Evolutionary conservation across 2,797 vertebrate genomes (phyloP).

Genomic region (Novumbra hubbsi): DNA sequence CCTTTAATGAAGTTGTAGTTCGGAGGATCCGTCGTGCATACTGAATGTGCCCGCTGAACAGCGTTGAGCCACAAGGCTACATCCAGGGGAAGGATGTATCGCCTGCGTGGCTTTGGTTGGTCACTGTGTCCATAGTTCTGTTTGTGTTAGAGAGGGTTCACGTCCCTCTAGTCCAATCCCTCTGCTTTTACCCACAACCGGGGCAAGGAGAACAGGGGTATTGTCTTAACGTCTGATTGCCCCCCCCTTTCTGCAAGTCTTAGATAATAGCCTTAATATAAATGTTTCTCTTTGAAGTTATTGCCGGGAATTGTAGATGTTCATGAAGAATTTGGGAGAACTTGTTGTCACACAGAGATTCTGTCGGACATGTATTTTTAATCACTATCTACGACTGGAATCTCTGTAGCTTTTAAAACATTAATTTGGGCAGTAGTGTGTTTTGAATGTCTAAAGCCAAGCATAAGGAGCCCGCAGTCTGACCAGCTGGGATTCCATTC

Average conservation of each 20-base stretch:
- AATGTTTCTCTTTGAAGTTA: constrained; percentile 63
- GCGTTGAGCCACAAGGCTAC: too few species aligned
- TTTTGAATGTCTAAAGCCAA: constrained; percentile 63
- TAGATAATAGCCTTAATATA: constrained; percentile 73
- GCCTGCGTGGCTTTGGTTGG: too few species aligned
- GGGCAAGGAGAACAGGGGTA: too few species aligned
- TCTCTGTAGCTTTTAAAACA: constrained; percentile 49
- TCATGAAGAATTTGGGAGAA: constrained; percentile 65
- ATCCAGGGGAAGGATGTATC: too few species aligned
- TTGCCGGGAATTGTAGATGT: constrained; percentile 60
- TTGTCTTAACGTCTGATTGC: too few species aligned
- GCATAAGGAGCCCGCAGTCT: constrained; percentile 54
- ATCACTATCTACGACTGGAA: constrained; percentile 54
- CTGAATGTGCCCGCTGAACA: too few species aligned
- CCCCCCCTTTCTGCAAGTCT: constrained; percentile 33
- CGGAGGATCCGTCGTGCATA: too few species aligned
- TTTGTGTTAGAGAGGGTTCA: too few species aligned
- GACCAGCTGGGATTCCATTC: constrained; percentile 72
- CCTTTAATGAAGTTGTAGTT: too few species aligned
- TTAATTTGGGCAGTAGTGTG: constrained; percentile 62
- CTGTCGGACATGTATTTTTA: constrained; percentile 69
- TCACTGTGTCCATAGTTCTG: too few species aligned
- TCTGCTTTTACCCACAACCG: too few species aligned
- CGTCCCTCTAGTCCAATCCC: too few species aligned
- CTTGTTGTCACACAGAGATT: constrained; percentile 65